phyloP scores from a whole-genome alignment of 2,888 invertebrate genomes.

The Tribolium freemani region DNA sequence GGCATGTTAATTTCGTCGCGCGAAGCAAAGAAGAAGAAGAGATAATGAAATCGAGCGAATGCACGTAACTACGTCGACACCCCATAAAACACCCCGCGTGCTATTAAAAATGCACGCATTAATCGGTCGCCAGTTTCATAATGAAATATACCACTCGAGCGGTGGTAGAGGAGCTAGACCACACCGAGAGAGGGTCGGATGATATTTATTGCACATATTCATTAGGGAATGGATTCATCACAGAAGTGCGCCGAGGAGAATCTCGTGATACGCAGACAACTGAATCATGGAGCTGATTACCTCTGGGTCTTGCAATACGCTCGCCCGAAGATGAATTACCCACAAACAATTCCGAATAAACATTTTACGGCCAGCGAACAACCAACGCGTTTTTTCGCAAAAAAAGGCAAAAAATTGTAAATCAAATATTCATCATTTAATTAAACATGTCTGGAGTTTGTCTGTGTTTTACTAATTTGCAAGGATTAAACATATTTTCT shows the following conservation, averaged over 20 bases:
- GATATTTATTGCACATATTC: constrained; percentile 65
- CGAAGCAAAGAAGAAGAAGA: constrained; percentile 42
- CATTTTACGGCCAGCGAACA: constrained; percentile 3
- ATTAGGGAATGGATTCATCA: constrained; percentile 65
- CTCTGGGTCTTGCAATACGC: constrained; percentile 52
- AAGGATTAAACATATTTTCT: too few relatives aligned
- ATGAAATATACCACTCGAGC: constrained; percentile 55
- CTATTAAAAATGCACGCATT: constrained; percentile 64
- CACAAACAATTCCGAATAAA: constrained; percentile 46
- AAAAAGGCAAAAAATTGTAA: too few relatives aligned
- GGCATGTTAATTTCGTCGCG: constrained; percentile 54
- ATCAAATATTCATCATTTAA: too few relatives aligned
- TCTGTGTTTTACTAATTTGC: too few relatives aligned
- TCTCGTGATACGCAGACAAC: constrained; percentile 51
- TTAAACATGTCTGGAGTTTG: too few relatives aligned
- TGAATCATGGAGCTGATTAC: constrained; percentile 60
- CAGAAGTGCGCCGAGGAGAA: constrained; percentile 54
- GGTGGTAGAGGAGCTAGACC: constrained; percentile 28
- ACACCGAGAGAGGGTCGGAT: constrained; percentile 48
- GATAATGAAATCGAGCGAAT: constrained; percentile 58
- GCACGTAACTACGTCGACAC: constrained; percentile 62
- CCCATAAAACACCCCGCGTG: constrained; percentile 59
- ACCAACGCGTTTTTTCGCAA: not conserved
- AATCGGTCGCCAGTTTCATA: constrained; percentile 64
- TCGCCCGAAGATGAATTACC: constrained; percentile 49